phyloP scores from a whole-genome alignment of 2,888 invertebrate species.

The Griposia aprilina region DNA sequence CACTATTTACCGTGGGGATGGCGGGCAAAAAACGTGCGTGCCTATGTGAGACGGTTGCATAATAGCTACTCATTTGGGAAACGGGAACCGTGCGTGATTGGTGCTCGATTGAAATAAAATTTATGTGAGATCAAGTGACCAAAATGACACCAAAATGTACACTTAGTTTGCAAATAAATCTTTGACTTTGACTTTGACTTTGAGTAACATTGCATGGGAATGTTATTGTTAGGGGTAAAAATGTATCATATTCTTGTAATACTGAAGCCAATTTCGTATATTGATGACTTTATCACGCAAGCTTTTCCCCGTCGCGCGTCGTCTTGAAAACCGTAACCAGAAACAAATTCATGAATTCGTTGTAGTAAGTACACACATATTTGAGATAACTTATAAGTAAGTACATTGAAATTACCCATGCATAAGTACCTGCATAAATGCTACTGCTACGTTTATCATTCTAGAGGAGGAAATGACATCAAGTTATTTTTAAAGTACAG shows the following conservation, averaged over 20 bases:
- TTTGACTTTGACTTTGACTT: no score
- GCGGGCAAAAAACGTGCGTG: slow-evolving; percentile 81
- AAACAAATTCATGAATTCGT: slow-evolving; percentile 45
- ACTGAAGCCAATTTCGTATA: slow-evolving; percentile 5
- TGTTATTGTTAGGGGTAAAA: background rate
- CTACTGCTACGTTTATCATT: slow-evolving; percentile 59
- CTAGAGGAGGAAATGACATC: slow-evolving; percentile 47
- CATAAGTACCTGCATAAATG: slow-evolving; percentile 55
- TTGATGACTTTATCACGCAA: background rate
- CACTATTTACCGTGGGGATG: slow-evolving; percentile 85
- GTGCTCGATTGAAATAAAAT: slow-evolving; percentile 71
- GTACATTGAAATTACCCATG: slow-evolving; percentile 44
- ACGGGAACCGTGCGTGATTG: slow-evolving; percentile 81
- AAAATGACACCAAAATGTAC: no score
- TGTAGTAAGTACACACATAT: slow-evolving; percentile 29
- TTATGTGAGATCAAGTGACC: slow-evolving; percentile 26
- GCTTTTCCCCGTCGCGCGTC: slow-evolving; percentile 33
- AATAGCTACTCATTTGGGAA: slow-evolving; percentile 84
- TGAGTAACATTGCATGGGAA: background rate
- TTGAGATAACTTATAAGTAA: slow-evolving; percentile 37
- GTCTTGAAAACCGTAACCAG: slow-evolving; percentile 28
- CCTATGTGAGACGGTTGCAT: slow-evolving; percentile 86
- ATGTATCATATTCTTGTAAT: background rate
- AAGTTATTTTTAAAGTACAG: slow-evolving; percentile 66
- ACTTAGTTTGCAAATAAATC: no score